Evolutionary conservation across 2,888 invertebrate genomes (phyloP).

Genomic region (Dynastes tityus): DNA sequence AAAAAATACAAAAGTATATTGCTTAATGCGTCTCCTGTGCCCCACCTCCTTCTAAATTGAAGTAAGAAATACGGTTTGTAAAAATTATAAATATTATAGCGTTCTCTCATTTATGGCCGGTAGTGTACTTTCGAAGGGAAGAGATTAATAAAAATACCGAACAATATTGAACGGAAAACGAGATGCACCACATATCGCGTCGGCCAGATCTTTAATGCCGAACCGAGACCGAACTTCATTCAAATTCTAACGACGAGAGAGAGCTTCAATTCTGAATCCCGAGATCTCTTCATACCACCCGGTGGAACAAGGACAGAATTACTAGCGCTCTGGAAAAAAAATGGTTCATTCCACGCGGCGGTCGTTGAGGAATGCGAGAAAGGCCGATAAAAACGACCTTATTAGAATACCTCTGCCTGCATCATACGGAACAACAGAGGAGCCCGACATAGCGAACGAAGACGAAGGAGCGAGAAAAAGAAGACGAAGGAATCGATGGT

Average conservation of each 20-base stretch:
- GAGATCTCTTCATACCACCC: not conserved
- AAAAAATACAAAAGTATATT: too few relatives aligned
- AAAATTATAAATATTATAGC: too few relatives aligned
- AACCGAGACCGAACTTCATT: constrained; percentile 7
- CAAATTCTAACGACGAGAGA: constrained; percentile 33
- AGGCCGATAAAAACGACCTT: constrained; percentile 42
- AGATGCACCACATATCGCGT: not conserved
- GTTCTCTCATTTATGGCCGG: not conserved
- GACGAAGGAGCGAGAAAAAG: not conserved
- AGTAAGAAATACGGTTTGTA: too few relatives aligned
- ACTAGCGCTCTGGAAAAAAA: not conserved
- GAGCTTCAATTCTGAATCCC: not conserved
- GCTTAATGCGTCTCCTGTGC: too few relatives aligned
- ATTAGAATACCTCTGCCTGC: constrained; percentile 40
- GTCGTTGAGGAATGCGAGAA: constrained; percentile 39
- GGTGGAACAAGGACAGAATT: not conserved
- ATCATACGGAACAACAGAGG: constrained; percentile 3
- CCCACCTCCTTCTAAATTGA: too few relatives aligned
- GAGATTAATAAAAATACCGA: constrained; percentile 35
- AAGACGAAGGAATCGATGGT: too few relatives aligned
- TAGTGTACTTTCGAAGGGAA: not conserved
- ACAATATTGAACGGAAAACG: constrained; percentile 30
- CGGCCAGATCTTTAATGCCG: constrained; percentile 11
- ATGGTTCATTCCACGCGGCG: constrained; percentile 40
- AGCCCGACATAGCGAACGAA: not conserved